Evolutionary conservation across 2,888 invertebrate species (phyloP), one percentile per base, ranked within the genome.

Genomic region (Cheilosia impressa): DNA sequence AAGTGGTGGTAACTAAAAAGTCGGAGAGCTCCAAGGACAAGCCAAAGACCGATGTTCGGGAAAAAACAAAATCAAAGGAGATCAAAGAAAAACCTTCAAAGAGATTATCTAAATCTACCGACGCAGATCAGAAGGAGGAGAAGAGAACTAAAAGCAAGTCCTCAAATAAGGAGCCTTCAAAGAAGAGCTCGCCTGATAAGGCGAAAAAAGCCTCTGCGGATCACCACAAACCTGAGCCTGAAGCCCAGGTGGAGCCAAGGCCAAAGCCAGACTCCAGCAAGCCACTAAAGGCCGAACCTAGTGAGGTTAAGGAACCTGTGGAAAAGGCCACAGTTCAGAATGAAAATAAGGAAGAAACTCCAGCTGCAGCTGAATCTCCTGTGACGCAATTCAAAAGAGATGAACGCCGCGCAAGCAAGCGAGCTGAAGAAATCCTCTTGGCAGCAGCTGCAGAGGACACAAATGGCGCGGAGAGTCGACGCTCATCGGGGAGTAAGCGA

Each of bases 1-100:
- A 87, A 31, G 41, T 43, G 4, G 27, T 9, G 9, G 62, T 45
- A 27, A 34, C 47, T 15, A 83, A 81, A n/a, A 88, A 85, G 65
- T 4, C 38, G 5, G 19, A 68, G 2, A 82, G 45, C 63, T 24
- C 88, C 27, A 88, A 71, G 60, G 92, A 92, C 85, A 87, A 89
- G 69, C 82, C 85, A 50, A 89, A 89, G 68, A n/a, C 19, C 2
- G 60, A 50, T 6, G 38, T 19, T 9, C 73, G 47, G 24, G 47
- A 65, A 80, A 82, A 78, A 47, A 72, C 52, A 2, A 87, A 87
- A 72, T 57, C 87, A 57, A 88, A 80, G 68, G 89, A 85, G 62
- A 73, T 79, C 7, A 87, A 87, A 77, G 87, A 78, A 7, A 80
- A 78, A 47, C 17, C 76, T 38, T 62, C 63, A 19, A 82, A 45